Evolutionary conservation across 1,140 invertebrate genomes (phyloP).

Genomic region (Eumaeus atala): DNA sequence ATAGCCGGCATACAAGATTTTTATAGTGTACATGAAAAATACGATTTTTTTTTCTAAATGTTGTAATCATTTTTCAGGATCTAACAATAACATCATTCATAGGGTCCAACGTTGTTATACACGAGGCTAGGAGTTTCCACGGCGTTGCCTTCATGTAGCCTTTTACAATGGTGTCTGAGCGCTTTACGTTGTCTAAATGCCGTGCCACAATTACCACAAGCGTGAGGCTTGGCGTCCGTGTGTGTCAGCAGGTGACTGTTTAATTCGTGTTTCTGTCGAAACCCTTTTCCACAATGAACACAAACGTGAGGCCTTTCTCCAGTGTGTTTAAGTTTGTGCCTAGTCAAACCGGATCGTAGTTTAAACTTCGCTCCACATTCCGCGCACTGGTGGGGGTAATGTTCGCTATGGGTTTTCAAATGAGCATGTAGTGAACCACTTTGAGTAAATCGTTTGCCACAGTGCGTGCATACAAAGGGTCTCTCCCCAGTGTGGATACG

Average conservation of each 20-base stretch:
- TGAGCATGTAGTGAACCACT: conserved; percentile 64
- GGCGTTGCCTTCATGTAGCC: conserved; percentile 31
- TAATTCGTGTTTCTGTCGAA: conserved; percentile 77
- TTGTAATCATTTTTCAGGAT: too few relatives aligned
- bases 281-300: conserved; percentile 76
- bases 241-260: conserved; percentile 69
- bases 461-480: conserved; percentile 76
- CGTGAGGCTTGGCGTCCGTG: conserved; percentile 36
- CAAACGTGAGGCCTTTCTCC: conserved; percentile 80
- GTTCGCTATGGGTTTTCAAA: conserved; percentile 71
- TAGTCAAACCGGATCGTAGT: conserved; percentile 73
- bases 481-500: conserved; percentile 80
- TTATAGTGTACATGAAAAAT: too few relatives aligned
- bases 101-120: conserved; percentile 24
- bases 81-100: conserved; percentile 20
- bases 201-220: conserved; percentile 35
- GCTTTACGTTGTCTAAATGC: conserved; percentile 45
- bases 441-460: conserved; percentile 67
- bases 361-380: conserved; percentile 78
- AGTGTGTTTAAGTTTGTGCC: conserved; percentile 79
- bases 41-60: too few relatives aligned
- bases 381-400: conserved; percentile 76
- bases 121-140: conserved; percentile 9
- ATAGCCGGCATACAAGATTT: too few relatives aligned
- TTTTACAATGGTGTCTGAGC: conserved; percentile 38